phyloP scores from a whole-genome alignment of 2,797 vertebrate genomes.

The Ctenopoma kingsleyae region DNA sequence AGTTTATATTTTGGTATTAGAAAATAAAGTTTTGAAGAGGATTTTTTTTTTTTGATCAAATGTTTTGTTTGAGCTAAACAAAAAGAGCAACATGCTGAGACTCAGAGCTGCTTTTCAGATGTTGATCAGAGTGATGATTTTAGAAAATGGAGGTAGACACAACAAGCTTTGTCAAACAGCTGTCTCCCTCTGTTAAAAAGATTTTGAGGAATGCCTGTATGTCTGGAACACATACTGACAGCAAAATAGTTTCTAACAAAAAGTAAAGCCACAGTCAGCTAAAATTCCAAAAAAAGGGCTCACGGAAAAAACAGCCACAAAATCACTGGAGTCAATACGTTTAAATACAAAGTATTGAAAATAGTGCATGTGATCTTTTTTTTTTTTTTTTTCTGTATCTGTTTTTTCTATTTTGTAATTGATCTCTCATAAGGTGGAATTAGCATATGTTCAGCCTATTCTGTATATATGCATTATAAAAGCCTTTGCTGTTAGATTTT shows the following conservation, averaged over 20 bases:
- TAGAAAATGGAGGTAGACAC: constrained; percentile 49
- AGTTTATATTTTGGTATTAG: constrained; percentile 12
- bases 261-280: constrained; percentile 30
- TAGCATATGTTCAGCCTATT: background rate
- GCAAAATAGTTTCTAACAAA: constrained; percentile 24
- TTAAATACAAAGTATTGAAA: constrained; percentile 1
- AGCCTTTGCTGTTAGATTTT: background rate
- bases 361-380: background rate
- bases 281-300: constrained; percentile 33
- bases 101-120: background rate
- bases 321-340: constrained; percentile 16
- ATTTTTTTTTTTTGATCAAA: constrained; percentile 1
- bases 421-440: background rate
- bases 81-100: constrained; percentile 10
- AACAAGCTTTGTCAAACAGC: constrained; percentile 50
- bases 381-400: background rate
- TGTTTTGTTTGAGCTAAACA: constrained; percentile 14
- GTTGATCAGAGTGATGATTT: constrained; percentile 17
- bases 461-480: no score
- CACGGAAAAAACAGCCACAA: constrained; percentile 37
- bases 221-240: constrained; percentile 11
- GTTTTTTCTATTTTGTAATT: background rate
- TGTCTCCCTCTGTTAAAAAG: constrained; percentile 25
- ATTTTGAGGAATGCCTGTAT: constrained; percentile 25
- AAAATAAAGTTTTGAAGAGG: constrained; percentile 14